Evolutionary conservation across 2,113 vertebrate species (phyloP).

Genomic region (Halichoerus grypus): DNA sequence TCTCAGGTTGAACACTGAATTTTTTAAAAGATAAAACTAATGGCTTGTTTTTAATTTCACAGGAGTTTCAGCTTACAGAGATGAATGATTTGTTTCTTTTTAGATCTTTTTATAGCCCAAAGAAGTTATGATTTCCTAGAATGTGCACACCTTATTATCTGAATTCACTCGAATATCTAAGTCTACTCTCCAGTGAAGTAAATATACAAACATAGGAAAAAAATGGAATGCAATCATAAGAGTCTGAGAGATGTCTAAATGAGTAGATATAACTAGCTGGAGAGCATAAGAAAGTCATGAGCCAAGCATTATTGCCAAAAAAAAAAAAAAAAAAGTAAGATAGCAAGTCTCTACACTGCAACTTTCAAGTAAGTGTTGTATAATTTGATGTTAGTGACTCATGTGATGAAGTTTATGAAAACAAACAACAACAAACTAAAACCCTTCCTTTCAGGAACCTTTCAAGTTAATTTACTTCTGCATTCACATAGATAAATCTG

Average conservation of each 20-base stretch:
- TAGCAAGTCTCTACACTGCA: neutral
- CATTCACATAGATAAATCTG: neutral
- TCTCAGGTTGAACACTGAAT: neutral
- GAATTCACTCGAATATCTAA: neutral
- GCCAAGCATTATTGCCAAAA: neutral
- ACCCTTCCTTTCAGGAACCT: neutral
- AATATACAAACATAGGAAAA: neutral
- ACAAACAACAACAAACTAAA: neutral
- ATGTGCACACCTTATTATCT: neutral
- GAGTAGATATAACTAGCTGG: neutral
- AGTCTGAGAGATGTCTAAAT: neutral
- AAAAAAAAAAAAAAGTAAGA: neutral
- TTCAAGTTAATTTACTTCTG: neutral
- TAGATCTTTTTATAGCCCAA: neutral
- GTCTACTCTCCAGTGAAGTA: neutral
- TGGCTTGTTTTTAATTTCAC: conserved; percentile 2
- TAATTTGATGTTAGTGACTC: neutral
- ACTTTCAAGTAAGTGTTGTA: neutral
- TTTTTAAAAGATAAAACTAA: neutral
- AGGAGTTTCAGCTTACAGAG: neutral
- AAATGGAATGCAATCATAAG: neutral
- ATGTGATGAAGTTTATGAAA: neutral
- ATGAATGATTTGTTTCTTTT: neutral
- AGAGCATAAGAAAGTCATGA: neutral
- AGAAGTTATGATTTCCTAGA: conserved; percentile 14